Percentiles rank a stretch among this genome's conserved stretches.
phyloP scores from a whole-genome alignment of 2,888 invertebrate species.

The Eurytoma californica region DNA sequence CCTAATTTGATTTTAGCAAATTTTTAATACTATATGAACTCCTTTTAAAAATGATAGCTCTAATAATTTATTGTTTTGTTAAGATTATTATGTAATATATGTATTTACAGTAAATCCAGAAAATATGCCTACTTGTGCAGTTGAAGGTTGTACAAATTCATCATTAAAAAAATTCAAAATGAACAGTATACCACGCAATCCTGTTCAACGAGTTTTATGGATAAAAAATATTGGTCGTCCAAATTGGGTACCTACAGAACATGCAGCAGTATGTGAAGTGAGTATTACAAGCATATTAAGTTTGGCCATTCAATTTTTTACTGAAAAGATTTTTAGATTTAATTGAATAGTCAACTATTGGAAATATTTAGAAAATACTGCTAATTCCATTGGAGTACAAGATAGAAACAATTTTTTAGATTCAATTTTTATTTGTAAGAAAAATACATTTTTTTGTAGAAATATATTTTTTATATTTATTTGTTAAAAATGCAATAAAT shows the following conservation, averaged over 20 bases:
- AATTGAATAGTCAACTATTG: neutral
- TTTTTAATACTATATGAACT: no score
- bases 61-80: no score
- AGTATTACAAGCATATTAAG: neutral
- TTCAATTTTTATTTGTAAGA: no score
- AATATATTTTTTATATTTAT: neutral
- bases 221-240: slow-evolving; percentile 1
- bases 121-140: slow-evolving; percentile 24
- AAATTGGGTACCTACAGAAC: slow-evolving; percentile 5
- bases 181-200: slow-evolving; percentile 34
- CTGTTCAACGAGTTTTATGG: slow-evolving; percentile 20
- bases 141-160: slow-evolving; percentile 11
- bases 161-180: slow-evolving; percentile 40
- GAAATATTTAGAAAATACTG: neutral
- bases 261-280: slow-evolving; percentile 33
- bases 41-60: no score
- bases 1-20: no score
- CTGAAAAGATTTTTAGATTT: neutral
- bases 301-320: neutral
- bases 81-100: no score
- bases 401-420: no score
- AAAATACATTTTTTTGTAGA: no score
- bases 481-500: neutral
- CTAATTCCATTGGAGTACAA: no score
- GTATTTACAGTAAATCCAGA: neutral